Evolutionary conservation across 2,888 invertebrate species (phyloP), one percentile per base, ranked within the genome.

Genomic region (Lysandra coridon): DNA sequence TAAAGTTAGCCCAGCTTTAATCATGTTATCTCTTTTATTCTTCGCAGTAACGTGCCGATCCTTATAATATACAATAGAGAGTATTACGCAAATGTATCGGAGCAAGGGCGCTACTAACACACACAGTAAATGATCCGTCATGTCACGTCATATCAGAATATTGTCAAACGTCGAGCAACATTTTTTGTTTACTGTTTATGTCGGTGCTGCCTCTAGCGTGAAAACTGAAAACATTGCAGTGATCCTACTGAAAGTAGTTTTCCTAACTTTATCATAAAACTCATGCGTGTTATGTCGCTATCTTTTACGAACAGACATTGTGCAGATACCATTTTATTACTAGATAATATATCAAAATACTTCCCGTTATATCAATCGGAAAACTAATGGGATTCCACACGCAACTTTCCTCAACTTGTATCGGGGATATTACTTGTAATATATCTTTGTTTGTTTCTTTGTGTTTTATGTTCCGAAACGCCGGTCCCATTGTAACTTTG

Each of bases 371-470:
- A 33, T 76, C 57, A 33, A 76, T 57, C 53, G 49, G 57, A 57
- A 53, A 53, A 53, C 2, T 75, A 76, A 57, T 57, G 30, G 57
- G 33, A 76, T 44, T 69, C 69, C 69, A 5, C 69, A 69, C 69
- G 17, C 69, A 69, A 69, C 69, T 69, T 64, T 12, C 64, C 64
- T 30, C 30, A 30, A 64, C 12, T 12, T 69, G 30, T 69, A 69
- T 69, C 69, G 69, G 33, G 14, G 37, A 69, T 37, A 69, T 69
- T 69, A 33, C 69, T 5, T 37, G 69, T 33, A 5, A 37, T 69
- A 37, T 69, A 69, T 69, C 33, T 69, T 69, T 69, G 69, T 69
- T 69, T 69, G 69, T 64, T 64, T 69, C 33, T 69, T 69, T 69
- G 4, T 69, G 33, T 69, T 69, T 33, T 69, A 69, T 69, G 64